Percentiles rank a stretch among this genome's conserved stretches.
phyloP scores from a whole-genome alignment of 2,888 invertebrate genomes.

The Pandemis cinnamomeana region DNA sequence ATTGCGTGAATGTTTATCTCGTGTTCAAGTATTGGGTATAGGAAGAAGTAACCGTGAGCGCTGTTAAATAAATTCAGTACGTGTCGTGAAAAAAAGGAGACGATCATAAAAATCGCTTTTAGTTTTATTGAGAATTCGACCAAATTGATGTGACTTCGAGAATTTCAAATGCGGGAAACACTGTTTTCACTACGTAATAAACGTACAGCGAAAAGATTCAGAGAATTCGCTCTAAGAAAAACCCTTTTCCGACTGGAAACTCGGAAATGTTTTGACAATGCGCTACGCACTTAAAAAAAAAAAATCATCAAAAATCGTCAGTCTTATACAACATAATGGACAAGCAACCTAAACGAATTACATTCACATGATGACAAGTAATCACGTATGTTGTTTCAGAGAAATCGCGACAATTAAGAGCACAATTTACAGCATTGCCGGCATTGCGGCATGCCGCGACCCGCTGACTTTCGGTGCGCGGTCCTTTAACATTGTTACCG shows the following conservation, averaged over 20 bases:
- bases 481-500: slow-evolving; percentile 3
- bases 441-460: neutral
- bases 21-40: slow-evolving; percentile 7
- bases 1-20: slow-evolving; percentile 27
- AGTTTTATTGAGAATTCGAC: neutral
- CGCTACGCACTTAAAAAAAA: too few species aligned
- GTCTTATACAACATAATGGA: too few species aligned
- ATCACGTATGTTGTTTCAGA: neutral
- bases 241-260: too few species aligned
- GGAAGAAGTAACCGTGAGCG: slow-evolving; percentile 2
- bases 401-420: neutral
- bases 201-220: too few species aligned
- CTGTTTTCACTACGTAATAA: too few species aligned
- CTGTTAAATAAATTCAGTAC: neutral
- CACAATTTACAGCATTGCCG: slow-evolving; percentile 1
- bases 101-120: neutral
- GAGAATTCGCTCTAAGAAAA: too few species aligned
- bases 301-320: too few species aligned
- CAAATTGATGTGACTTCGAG: neutral
- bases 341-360: too few species aligned
- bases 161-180: too few species aligned
- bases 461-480: neutral
- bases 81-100: neutral
- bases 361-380: neutral
- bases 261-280: too few species aligned